Evolutionary conservation across 2,113 vertebrate species (phyloP).

Genomic region (Brachyhypopomus occidentalis): DNA sequence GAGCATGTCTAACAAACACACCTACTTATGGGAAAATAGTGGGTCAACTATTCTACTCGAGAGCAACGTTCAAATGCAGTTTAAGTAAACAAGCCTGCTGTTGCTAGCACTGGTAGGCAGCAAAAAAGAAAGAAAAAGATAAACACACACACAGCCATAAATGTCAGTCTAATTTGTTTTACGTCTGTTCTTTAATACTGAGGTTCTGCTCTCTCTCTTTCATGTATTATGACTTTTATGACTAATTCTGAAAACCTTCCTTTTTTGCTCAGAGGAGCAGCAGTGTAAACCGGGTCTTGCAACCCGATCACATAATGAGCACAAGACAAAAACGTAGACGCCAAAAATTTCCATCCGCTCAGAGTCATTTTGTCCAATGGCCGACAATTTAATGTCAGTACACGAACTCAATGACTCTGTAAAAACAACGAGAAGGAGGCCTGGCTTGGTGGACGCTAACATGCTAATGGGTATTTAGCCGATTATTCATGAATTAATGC

Average conservation of each 20-base stretch:
- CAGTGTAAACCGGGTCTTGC: slow-evolving; percentile 21
- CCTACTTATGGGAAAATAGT: slow-evolving; percentile 12
- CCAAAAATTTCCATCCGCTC: slow-evolving; percentile 16
- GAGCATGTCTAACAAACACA: slow-evolving; percentile 29
- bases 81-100: slow-evolving; percentile 6
- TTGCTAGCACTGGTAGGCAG: background rate
- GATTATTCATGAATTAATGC: slow-evolving; percentile 49
- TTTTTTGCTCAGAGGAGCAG: background rate
- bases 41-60: slow-evolving; percentile 21
- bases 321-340: background rate
- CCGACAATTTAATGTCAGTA: background rate
- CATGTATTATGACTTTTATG: background rate
- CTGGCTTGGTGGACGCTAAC: slow-evolving; percentile 1
- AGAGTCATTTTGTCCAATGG: background rate
- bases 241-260: background rate
- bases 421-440: slow-evolving; percentile 4
- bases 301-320: slow-evolving; percentile 12
- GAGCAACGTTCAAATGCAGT: background rate
- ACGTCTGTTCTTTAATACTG: background rate
- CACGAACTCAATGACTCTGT: background rate
- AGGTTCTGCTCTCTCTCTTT: background rate
- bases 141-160: background rate
- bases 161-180: background rate
- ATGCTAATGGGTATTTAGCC: slow-evolving; percentile 42
- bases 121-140: slow-evolving; percentile 7